Evolutionary conservation across 2,797 vertebrate species (phyloP), one percentile per base, ranked within the genome.

Genomic region (Molossus molossus): DNA sequence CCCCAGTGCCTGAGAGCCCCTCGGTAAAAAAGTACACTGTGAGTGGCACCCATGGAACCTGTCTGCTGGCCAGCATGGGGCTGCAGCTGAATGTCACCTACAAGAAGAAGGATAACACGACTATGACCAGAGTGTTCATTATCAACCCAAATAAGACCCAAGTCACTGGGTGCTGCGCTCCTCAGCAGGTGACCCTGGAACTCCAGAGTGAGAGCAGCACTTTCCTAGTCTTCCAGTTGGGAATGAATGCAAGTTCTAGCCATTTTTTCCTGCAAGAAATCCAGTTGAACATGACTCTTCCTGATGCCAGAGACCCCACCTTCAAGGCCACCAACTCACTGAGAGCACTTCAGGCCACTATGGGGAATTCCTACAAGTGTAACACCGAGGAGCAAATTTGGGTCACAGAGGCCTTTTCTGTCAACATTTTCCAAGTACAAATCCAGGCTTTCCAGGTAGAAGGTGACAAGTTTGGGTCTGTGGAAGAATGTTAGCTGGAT

Each of bases 281-380:
- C 90, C 33, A 3, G 60, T 9, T 98, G 79, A 98, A 29, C 17
- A 97, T 93, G 0, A 95, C 48, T 89, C 94, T 99, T 91, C 4
- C 98, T 0, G 98, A 98, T 23, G 98, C 98, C 85, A 95, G 29
- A 98, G 98, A 27, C 0, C 80, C 95, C 25, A 7, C 4, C 5
- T 97, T 98, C 64, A 37, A 10, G 13, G 98, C 84, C 9, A 33
- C 4, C 1, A 99, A 1, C 93, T 99, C 94, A 11, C 98, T 99
- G 98, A 98, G 98, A 69, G 99, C 98, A 75, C 98, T 99, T 95
- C 98, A 97, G 86, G 99, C 99, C 87, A 98, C 98, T 0, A 55
- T 99, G 1, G 99, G 99, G 0, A 99, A 98, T 95, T 99, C 99
- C 0, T 99, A 99, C 98, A 99, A 98, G 98, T 99, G 99, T 97